Percentiles rank a stretch among this genome's conserved stretches.
Conservation (phyloP, 1,140 invertebrate genomes). For the Teleogryllus occipitalis region DNA sequence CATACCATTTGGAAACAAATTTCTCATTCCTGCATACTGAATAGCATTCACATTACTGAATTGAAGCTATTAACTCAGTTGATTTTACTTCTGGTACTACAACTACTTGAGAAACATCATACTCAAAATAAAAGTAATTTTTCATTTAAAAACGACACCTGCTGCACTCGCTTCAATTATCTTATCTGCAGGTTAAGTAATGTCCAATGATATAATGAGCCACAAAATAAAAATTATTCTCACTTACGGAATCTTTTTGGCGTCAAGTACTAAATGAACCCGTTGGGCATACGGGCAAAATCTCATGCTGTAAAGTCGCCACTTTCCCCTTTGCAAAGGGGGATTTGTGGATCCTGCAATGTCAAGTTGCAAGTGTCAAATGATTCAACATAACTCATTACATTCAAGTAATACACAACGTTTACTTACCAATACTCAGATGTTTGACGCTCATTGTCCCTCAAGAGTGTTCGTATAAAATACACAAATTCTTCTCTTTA, state of each 20-base stretch:
- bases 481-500: too few relatives aligned
- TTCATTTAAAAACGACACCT: too few relatives aligned
- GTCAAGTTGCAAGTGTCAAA: not conserved
- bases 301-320: slow-evolving; percentile 79
- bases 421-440: slow-evolving; percentile 26
- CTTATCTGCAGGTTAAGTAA: not conserved
- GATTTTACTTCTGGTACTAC: too few relatives aligned
- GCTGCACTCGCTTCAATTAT: too few relatives aligned
- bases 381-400: not conserved
- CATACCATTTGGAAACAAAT: too few relatives aligned
- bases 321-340: slow-evolving; percentile 24
- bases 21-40: too few relatives aligned
- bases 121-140: too few relatives aligned
- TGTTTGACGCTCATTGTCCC: slow-evolving; percentile 29
- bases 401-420: not conserved
- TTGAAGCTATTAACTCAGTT: too few relatives aligned
- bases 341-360: slow-evolving; percentile 18
- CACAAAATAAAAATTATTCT: not conserved
- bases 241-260: slow-evolving; percentile 73
- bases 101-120: too few relatives aligned
- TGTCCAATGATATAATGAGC: not conserved
- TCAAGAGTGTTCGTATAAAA: not conserved
- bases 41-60: too few relatives aligned
- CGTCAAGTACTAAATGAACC: slow-evolving; percentile 68
- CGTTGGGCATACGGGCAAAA: slow-evolving; percentile 87